Conservation (phyloP, 2,113 vertebrate genomes). For the Strix aluco region DNA sequence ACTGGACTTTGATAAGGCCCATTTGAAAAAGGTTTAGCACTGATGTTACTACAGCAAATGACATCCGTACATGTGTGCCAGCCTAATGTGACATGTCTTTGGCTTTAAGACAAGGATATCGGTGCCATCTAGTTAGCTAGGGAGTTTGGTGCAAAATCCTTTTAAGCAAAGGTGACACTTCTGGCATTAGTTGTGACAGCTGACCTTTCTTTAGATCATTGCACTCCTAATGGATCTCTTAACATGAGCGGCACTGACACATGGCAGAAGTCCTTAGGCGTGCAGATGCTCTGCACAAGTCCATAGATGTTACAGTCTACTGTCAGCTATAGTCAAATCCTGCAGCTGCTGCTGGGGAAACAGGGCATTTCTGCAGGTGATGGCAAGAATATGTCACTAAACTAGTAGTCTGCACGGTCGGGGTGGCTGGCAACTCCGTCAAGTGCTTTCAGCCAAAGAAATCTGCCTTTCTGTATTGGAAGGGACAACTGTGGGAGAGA, state of each 20-base stretch:
- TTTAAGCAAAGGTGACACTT: slow-evolving; percentile 67
- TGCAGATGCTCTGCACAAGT: slow-evolving; percentile 44
- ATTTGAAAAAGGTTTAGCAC: background rate
- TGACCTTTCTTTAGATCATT: slow-evolving; percentile 72
- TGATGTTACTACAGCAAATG: background rate
- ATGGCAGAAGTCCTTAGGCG: slow-evolving; percentile 64
- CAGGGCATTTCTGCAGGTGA: slow-evolving; percentile 53
- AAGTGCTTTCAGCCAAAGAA: background rate
- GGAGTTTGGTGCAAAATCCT: slow-evolving; percentile 46
- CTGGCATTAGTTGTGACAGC: slow-evolving; percentile 59
- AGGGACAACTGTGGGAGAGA: background rate
- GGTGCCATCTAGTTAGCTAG: slow-evolving; percentile 46
- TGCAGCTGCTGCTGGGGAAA: slow-evolving; percentile 3
- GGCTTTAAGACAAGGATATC: background rate
- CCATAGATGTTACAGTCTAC: slow-evolving; percentile 53
- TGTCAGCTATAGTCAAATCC: slow-evolving; percentile 63
- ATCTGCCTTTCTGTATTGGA: background rate
- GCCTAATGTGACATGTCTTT: background rate
- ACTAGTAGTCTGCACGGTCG: background rate
- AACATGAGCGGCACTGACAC: slow-evolving; percentile 68
- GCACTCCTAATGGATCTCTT: slow-evolving; percentile 64
- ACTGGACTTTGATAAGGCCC: background rate
- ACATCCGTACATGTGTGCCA: background rate
- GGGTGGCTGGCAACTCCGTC: background rate
- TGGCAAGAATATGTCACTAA: slow-evolving; percentile 66